These are phyloP conservation scores for Hippoglossus stenolepis DNA, from an alignment of 2,113 vertebrate species.

Conservation along the genomic window DNA sequence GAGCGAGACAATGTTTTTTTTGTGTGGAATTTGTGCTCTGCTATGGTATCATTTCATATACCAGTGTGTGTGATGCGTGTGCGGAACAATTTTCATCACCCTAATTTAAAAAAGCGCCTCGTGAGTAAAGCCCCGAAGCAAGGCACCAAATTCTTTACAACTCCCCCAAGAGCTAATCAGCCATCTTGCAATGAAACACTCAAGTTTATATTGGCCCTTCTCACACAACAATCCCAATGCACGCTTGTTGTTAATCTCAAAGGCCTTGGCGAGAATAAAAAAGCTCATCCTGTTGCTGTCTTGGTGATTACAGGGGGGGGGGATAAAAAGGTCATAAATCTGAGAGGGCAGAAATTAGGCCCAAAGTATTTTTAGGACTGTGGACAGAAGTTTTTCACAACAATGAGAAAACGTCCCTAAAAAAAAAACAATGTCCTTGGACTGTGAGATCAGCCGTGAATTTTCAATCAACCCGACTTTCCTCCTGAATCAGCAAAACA, in stretches of 20 bases:
- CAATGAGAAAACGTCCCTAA: constrained; percentile 8
- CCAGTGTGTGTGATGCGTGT: constrained; percentile 15
- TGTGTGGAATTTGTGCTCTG: constrained; percentile 43
- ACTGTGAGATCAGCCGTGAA: constrained; percentile 44
- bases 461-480: constrained; percentile 41
- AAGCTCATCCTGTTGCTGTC: constrained; percentile 48
- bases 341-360: constrained; percentile 19
- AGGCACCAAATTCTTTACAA: constrained; percentile 65
- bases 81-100: constrained; percentile 58
- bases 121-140: constrained; percentile 46
- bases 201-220: constrained; percentile 66
- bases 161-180: constrained; percentile 76
- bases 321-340: constrained; percentile 44
- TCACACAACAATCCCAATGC: constrained; percentile 69
- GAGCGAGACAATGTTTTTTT: constrained; percentile 35
- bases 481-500: constrained; percentile 46
- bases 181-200: constrained; percentile 70
- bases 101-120: constrained; percentile 61
- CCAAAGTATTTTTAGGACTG: constrained; percentile 18
- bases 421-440: constrained; percentile 48
- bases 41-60: constrained; percentile 52
- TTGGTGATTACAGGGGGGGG: constrained; percentile 30
- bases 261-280: constrained; percentile 62
- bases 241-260: constrained; percentile 54
- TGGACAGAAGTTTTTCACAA: constrained; percentile 27